Conservation (phyloP, 2,797 vertebrate species). For the Hirundo rustica region DNA sequence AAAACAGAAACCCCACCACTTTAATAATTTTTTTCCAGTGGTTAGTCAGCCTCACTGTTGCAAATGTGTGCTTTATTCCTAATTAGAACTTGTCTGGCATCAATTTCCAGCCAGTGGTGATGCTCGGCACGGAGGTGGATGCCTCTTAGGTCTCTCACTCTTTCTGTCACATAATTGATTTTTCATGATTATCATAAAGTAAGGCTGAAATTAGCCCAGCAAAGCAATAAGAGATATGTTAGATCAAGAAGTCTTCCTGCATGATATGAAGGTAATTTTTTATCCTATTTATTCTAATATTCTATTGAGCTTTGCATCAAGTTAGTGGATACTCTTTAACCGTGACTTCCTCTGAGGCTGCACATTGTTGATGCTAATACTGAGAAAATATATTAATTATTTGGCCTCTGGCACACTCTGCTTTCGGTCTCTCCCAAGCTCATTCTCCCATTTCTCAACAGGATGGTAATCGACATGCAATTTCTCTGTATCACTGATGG, state of each 20-base stretch:
- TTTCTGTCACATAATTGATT: constrained; percentile 50
- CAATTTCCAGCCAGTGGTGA: not conserved
- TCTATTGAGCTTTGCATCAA: constrained; percentile 50
- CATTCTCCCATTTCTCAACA: constrained; percentile 24
- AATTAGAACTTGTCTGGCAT: constrained; percentile 44
- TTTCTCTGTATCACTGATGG: not conserved
- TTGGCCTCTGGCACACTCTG: constrained; percentile 51
- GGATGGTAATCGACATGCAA: constrained; percentile 6
- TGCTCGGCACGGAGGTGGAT: not conserved
- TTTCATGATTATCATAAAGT: constrained; percentile 40
- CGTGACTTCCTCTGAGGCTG: constrained; percentile 52
- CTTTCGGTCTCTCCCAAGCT: not conserved
- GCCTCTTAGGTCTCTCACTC: constrained; percentile 27
- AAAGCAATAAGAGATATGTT: not conserved
- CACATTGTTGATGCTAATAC: constrained; percentile 45
- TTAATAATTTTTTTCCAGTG: constrained; percentile 26
- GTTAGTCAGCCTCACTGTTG: constrained; percentile 30
- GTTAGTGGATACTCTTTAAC: constrained; percentile 43
- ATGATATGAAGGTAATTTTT: constrained; percentile 47
- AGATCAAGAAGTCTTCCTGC: constrained; percentile 3
- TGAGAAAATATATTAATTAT: constrained; percentile 51
- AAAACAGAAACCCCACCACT: not conserved
- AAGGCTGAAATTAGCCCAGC: constrained; percentile 41
- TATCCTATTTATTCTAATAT: constrained; percentile 49
- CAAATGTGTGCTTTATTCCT: constrained; percentile 38